Conservation (phyloP, 2,888 invertebrate species). For the Carcina quercana region DNA sequence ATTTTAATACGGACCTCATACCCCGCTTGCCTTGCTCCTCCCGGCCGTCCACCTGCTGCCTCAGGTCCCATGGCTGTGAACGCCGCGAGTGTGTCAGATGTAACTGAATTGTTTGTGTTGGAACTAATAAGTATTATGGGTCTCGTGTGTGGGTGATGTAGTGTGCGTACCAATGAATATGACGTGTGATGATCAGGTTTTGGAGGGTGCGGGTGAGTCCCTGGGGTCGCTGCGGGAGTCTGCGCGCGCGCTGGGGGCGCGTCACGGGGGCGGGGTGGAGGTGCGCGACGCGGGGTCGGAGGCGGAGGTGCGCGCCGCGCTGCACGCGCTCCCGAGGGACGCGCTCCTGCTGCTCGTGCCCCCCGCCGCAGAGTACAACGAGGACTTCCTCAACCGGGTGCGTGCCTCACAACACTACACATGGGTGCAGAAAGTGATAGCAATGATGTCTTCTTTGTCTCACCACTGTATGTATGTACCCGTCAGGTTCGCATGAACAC, state of each 20-base stretch:
- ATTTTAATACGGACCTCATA: too few species aligned
- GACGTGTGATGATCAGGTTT: too few species aligned
- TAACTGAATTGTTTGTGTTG: too few species aligned
- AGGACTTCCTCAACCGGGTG: constrained; percentile 93
- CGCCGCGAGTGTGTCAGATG: too few species aligned
- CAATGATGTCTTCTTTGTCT: too few species aligned
- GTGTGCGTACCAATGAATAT: not conserved
- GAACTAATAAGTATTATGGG: too few species aligned
- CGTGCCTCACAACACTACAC: constrained; percentile 19
- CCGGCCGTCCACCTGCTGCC: too few species aligned
- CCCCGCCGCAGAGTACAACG: constrained; percentile 80
- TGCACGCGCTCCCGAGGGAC: constrained; percentile 79
- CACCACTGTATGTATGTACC: not conserved
- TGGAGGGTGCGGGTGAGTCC: not conserved
- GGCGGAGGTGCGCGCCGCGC: constrained; percentile 78
- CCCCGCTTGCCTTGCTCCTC: too few species aligned
- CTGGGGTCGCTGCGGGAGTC: constrained; percentile 15
- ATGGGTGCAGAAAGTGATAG: not conserved
- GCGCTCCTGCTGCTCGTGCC: constrained; percentile 81
- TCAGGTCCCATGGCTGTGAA: too few species aligned
- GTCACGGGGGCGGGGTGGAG: constrained; percentile 16
- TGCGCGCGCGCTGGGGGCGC: constrained; percentile 10
- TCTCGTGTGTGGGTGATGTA: not conserved
- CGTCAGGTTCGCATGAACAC: constrained; percentile 94
- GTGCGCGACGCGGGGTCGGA: constrained; percentile 71